Conservation (phyloP, 2,888 invertebrate species). For the Dendrolimus houi region DNA sequence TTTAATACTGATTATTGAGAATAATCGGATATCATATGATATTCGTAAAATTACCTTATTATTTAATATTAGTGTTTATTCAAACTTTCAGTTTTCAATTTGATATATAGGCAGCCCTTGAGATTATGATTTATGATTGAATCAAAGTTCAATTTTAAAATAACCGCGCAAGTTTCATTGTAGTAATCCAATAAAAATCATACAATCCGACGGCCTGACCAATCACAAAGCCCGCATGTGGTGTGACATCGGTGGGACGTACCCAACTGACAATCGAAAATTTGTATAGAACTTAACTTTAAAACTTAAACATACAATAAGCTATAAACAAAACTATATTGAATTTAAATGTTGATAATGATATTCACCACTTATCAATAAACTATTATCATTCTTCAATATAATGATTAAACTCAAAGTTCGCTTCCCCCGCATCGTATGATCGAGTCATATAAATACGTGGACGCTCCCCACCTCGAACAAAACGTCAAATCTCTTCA, state of each 20-base stretch:
- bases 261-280: slow-evolving; percentile 27
- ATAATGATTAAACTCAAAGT: slow-evolving; percentile 48
- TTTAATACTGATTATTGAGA: no score
- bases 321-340: slow-evolving; percentile 17
- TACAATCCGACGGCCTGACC: slow-evolving; percentile 27
- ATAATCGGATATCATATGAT: no score
- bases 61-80: no score
- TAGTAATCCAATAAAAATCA: slow-evolving; percentile 40
- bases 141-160: slow-evolving; percentile 23
- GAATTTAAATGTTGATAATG: slow-evolving; percentile 14
- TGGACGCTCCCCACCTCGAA: slow-evolving; percentile 57
- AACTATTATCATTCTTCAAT: slow-evolving; percentile 28
- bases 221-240: slow-evolving; percentile 55
- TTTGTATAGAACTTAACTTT: slow-evolving; percentile 23
- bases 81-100: no score
- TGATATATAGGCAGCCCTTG: no score
- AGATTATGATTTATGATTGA: not conserved
- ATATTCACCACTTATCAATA: slow-evolving; percentile 23
- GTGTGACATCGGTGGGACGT: slow-evolving; percentile 69
- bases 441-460: slow-evolving; percentile 69
- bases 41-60: no score
- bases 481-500: slow-evolving; percentile 62
- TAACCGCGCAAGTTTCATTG: slow-evolving; percentile 28
- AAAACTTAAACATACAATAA: slow-evolving; percentile 28
- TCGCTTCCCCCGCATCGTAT: slow-evolving; percentile 65